Evolutionary conservation across 1,140 invertebrate genomes (phyloP), one percentile per base, ranked within the genome.

Genomic region (Apis mellifera): DNA sequence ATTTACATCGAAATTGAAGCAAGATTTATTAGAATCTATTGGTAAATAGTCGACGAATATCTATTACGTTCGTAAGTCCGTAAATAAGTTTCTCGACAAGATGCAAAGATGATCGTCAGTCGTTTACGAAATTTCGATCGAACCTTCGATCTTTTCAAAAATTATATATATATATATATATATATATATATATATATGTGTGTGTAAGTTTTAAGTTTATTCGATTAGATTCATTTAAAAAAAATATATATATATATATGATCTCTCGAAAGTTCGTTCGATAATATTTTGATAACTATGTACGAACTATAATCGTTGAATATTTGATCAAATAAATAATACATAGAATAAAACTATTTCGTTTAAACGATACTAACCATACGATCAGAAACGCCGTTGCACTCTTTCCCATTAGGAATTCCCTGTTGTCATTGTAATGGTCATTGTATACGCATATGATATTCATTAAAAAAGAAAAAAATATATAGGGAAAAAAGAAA

Each of bases 381-480:
- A 65, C 32, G 19, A 65, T 21, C 13, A n/a, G 48, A n/a, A 68
- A n/a, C 48, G 17, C 42, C 21, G 64, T n/a, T 48, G 32, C 42
- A 19, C 21, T 32, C 15, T 68, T 48, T 48, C 66, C 15, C 21
- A 48, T n/a, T n/a, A 59, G 55, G 32, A 42, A 42, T 54, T 68
- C 21, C n/a, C 12, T n/a, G 42, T 69, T 50, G 50, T 62, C n/a
- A 11, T 19, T 19, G 23, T 9, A 5, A 11, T n/a, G 23, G 26
- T 48, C 7, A 21, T 42, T 54, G 32, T 32, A 48, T 55, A 15
- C 26, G n/a, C 57, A 11, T 4, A 26, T 59, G 26, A 17, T 5
- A 60, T 21, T 70, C 50, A 9, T 55, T 23, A 26, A 19, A 71
- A 21, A 54, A 55, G 26, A 54, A 23, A 71, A 70, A 71, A 78